A percentile compares a stretch with the other conserved stretches of the same genome.
These are phyloP conservation scores for Eriocheir sinensis DNA, from an alignment of 1,140 invertebrate genomes.

Conservation along the genomic window DNA sequence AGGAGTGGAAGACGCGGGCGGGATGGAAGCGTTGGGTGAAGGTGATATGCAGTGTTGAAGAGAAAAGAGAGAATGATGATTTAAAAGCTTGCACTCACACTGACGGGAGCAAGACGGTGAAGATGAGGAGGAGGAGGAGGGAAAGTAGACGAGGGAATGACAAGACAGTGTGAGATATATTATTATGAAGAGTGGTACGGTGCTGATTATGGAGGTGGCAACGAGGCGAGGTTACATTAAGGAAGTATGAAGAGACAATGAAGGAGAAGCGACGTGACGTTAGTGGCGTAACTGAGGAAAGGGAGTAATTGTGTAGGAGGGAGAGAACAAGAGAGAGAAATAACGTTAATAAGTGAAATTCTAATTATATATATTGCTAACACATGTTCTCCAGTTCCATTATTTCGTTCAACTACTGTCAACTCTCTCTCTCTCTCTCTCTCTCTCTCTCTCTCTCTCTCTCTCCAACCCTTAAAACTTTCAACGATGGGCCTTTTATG, in stretches of 20 bases:
- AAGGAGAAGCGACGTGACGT: background rate
- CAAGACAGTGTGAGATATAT: background rate
- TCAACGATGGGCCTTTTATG: conserved; percentile 53
- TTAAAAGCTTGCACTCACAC: too few relatives aligned
- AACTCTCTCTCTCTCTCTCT: background rate
- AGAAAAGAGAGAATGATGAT: too few relatives aligned
- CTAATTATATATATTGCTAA: background rate
- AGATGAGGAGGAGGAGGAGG: too few relatives aligned
- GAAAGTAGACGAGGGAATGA: background rate
- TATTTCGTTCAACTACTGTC: background rate
- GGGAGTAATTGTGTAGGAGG: conserved; percentile 11
- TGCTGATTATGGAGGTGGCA: too few relatives aligned
- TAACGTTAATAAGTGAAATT: too few relatives aligned
- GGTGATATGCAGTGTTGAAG: too few relatives aligned
- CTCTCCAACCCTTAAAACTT: conserved; percentile 47
- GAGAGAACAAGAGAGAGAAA: background rate
- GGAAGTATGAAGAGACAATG: background rate
- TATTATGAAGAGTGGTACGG: background rate
- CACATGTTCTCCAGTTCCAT: background rate
- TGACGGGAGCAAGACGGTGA: too few relatives aligned
- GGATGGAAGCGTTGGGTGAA: background rate
- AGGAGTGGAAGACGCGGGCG: background rate
- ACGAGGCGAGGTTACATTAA: too few relatives aligned
- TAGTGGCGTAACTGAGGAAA: background rate
- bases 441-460: background rate